Conservation (phyloP, 2,113 vertebrate species). For the Leptodactylus fuscus region DNA sequence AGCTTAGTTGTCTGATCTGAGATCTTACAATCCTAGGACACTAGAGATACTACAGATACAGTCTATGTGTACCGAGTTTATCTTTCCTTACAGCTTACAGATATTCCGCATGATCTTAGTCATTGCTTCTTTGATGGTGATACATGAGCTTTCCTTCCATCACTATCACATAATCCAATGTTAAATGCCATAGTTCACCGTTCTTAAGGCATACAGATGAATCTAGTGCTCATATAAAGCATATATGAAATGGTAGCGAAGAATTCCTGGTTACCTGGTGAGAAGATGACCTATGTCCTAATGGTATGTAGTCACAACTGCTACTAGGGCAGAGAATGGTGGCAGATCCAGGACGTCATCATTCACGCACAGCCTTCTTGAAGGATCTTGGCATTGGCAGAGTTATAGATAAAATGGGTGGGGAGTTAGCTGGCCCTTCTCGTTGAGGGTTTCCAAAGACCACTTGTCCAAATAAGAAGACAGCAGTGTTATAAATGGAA, state of each 20-base stretch:
- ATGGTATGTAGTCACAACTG: no score
- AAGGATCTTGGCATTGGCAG: no score
- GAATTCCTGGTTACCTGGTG: not conserved
- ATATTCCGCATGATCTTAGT: not conserved
- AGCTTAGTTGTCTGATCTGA: not conserved
- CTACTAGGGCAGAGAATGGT: no score
- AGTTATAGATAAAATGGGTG: no score
- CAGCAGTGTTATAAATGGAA: no score
- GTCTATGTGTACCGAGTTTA: not conserved
- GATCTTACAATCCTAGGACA: not conserved
- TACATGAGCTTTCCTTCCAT: not conserved
- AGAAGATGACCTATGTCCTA: no score
- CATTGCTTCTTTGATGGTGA: conserved; percentile 9
- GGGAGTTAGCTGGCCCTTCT: no score
- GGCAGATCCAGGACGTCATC: no score
- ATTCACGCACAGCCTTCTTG: no score
- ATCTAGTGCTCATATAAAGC: not conserved
- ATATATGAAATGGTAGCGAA: no score
- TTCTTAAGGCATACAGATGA: not conserved
- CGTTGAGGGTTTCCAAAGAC: no score
- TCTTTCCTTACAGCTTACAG: conserved; percentile 8
- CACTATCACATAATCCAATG: not conserved
- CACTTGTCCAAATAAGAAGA: no score
- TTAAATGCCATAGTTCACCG: not conserved
- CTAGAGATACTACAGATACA: not conserved